phyloP scores from a whole-genome alignment of 37 sponge, comb jelly and placozoan species.

The Mnemiopsis leidyi region DNA sequence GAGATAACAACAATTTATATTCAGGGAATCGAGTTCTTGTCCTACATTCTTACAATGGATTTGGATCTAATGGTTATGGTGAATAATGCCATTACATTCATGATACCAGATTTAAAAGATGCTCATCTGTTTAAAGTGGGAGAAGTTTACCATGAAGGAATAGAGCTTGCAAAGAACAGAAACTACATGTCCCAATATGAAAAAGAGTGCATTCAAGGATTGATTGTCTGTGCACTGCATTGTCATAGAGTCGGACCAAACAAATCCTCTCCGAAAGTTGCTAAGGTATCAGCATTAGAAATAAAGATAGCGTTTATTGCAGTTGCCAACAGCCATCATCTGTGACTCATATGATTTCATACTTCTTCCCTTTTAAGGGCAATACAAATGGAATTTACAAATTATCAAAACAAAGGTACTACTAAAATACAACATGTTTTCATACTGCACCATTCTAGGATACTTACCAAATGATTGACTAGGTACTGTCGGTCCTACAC shows the following conservation, averaged over 20 bases:
- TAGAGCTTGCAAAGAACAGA: neutral
- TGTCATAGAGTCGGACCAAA: neutral
- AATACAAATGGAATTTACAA: neutral
- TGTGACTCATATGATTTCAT: too few species aligned
- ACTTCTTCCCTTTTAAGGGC: too few species aligned
- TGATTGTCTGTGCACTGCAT: neutral
- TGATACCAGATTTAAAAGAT: neutral
- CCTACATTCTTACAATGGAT: neutral
- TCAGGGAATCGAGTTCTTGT: slow-evolving; percentile 12
- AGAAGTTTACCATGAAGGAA: neutral
- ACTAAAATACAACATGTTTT: too few species aligned
- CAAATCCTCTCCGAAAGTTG: neutral
- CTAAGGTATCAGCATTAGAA: too few species aligned
- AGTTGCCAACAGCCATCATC: too few species aligned
- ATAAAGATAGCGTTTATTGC: too few species aligned
- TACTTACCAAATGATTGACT: neutral
- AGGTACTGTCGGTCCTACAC: neutral
- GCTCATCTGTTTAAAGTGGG: neutral
- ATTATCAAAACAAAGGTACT: too few species aligned
- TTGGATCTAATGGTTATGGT: neutral
- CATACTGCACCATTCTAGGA: too few species aligned
- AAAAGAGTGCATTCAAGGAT: neutral
- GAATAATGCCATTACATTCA: neutral
- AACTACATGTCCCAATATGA: neutral
- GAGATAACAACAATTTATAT: too few species aligned